Percentiles rank a stretch among this genome's conserved stretches.
phyloP scores from a whole-genome alignment of 2,888 invertebrate species.

The Dicyrtomina minuta region DNA sequence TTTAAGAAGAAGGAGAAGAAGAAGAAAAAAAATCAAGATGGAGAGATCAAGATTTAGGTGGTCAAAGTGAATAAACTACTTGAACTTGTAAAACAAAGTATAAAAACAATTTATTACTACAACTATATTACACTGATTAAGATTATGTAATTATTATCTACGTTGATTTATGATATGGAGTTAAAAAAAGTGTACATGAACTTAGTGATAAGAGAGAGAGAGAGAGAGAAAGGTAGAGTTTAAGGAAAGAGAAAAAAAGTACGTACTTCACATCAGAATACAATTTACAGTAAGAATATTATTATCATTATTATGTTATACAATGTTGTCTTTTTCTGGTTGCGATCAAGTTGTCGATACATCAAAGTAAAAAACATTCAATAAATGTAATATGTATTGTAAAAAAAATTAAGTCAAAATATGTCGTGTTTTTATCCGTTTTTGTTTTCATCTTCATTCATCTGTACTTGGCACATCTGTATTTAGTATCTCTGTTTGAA shows the following conservation, averaged over 20 bases:
- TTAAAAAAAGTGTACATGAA: not conserved
- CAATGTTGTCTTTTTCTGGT: conserved; percentile 27
- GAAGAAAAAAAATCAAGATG: too few species aligned
- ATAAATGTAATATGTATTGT: conserved; percentile 28
- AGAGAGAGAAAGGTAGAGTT: not conserved
- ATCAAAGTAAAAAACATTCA: conserved; percentile 10
- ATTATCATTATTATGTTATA: conserved; percentile 9
- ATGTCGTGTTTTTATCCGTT: too few species aligned
- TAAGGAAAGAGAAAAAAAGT: too few species aligned
- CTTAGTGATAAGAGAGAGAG: not conserved
- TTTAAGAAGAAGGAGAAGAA: too few species aligned
- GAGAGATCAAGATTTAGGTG: too few species aligned
- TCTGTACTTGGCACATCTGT: too few species aligned
- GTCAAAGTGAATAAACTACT: too few species aligned
- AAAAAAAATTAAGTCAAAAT: conserved; percentile 12
- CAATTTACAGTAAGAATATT: not conserved
- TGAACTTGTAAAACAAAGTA: too few species aligned
- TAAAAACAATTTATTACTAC: conserved; percentile 6
- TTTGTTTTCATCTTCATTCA: too few species aligned
- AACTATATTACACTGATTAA: not conserved
- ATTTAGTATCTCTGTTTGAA: too few species aligned
- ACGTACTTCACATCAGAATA: not conserved
- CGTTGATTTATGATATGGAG: not conserved
- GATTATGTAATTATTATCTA: not conserved
- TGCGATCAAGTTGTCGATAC: conserved; percentile 27